Conservation (phyloP, 2,888 invertebrate genomes). For the Bedellia somnulentella region DNA sequence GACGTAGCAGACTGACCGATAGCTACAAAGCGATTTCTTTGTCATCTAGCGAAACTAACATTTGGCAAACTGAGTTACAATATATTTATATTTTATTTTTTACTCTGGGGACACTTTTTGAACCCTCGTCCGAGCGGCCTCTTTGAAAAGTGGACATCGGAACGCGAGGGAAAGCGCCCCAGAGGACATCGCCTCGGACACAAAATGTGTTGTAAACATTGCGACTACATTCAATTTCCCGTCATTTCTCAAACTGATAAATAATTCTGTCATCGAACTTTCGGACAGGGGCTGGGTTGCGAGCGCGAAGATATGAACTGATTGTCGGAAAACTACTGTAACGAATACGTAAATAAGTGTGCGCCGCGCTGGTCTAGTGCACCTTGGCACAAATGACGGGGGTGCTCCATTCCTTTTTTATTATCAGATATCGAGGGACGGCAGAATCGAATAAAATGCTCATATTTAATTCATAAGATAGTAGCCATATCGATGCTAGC, state of each 20-base stretch:
- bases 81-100: constrained; percentile 54
- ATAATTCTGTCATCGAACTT: constrained; percentile 62
- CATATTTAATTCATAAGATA: constrained; percentile 62
- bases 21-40: constrained; percentile 36
- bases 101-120: constrained; percentile 58
- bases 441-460: constrained; percentile 61
- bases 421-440: constrained; percentile 63
- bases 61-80: constrained; percentile 47
- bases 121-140: constrained; percentile 62
- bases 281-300: constrained; percentile 61
- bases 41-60: constrained; percentile 43
- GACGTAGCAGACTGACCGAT: constrained; percentile 20
- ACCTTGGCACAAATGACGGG: background rate
- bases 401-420: constrained; percentile 57
- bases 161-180: constrained; percentile 60
- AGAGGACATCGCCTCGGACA: constrained; percentile 49
- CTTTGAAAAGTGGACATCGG: constrained; percentile 63
- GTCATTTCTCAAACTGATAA: constrained; percentile 65
- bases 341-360: too few species aligned
- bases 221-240: constrained; percentile 64
- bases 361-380: too few species aligned
- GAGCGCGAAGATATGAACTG: constrained; percentile 62
- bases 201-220: constrained; percentile 63
- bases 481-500: constrained; percentile 54
- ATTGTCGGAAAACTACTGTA: constrained; percentile 53